Conservation (phyloP, 2,797 vertebrate species). For the Chaenodraco wilsoni region DNA sequence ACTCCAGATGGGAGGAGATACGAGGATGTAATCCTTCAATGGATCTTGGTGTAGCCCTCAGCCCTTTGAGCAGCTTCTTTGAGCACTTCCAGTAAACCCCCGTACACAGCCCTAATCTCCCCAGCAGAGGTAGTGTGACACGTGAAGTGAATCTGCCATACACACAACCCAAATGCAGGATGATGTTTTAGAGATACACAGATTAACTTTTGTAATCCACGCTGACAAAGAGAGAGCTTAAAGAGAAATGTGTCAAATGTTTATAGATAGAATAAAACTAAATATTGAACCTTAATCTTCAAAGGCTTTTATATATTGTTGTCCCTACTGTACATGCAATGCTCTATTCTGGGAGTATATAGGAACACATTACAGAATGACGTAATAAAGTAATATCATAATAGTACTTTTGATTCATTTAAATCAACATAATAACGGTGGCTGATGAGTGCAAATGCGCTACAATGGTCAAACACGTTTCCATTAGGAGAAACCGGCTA, state of each 20-base stretch:
- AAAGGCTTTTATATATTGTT: slow-evolving; percentile 44
- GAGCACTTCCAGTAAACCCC: slow-evolving; percentile 81
- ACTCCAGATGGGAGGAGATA: slow-evolving; percentile 78
- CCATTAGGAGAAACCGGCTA: no score
- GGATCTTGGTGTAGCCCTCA: slow-evolving; percentile 73
- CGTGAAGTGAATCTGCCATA: slow-evolving; percentile 73
- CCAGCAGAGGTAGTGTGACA: slow-evolving; percentile 77
- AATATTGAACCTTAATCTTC: slow-evolving; percentile 77
- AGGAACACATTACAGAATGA: slow-evolving; percentile 10
- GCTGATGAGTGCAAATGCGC: no score
- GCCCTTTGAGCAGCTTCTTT: slow-evolving; percentile 80
- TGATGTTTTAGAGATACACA: slow-evolving; percentile 84
- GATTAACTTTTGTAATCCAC: slow-evolving; percentile 85
- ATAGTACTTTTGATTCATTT: no score
- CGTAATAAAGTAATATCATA: no score
- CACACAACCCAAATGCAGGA: slow-evolving; percentile 78
- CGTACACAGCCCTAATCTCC: slow-evolving; percentile 82
- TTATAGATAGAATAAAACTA: slow-evolving; percentile 78
- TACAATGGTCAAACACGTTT: no score
- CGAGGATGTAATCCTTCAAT: slow-evolving; percentile 80
- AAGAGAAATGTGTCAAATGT: slow-evolving; percentile 78
- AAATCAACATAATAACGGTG: no score
- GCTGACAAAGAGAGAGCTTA: slow-evolving; percentile 78
- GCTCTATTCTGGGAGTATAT: slow-evolving; percentile 42
- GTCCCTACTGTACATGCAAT: slow-evolving; percentile 43